These are phyloP conservation scores for Molorchus minor DNA, from an alignment of 2,888 invertebrate species.

Conservation along the genomic window DNA sequence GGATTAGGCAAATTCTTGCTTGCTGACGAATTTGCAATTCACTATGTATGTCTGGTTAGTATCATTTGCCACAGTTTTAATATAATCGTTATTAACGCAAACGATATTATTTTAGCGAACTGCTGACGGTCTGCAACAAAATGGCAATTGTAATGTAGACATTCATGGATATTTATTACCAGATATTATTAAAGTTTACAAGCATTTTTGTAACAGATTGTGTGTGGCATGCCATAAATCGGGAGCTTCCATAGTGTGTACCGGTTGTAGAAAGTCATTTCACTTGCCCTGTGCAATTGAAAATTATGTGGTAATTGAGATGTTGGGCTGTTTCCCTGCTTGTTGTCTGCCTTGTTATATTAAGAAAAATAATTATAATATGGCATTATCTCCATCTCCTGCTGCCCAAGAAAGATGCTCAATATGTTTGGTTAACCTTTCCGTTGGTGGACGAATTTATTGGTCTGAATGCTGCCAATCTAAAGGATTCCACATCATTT, in stretches of 20 bases:
- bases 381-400: too few species aligned
- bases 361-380: not conserved
- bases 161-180: not conserved
- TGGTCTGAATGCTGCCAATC: not conserved
- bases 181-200: not conserved
- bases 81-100: not conserved
- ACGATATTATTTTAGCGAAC: not conserved
- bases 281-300: not conserved
- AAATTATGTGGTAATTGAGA: not conserved
- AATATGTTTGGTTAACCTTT: not conserved
- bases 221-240: not conserved
- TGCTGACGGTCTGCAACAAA: not conserved
- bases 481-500: not conserved
- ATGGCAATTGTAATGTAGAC: not conserved
- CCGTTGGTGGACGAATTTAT: not conserved
- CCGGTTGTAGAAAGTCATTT: not conserved
- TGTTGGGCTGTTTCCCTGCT: not conserved
- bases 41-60: constrained; percentile 3
- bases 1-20: too few species aligned
- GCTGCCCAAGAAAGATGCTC: not conserved
- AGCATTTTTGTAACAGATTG: not conserved
- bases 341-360: not conserved
- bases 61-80: not conserved
- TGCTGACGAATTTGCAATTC: constrained; percentile 1
- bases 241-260: not conserved